Evolutionary conservation across 2,797 vertebrate species (phyloP).

Genomic region (Peromyscus aztecus): DNA sequence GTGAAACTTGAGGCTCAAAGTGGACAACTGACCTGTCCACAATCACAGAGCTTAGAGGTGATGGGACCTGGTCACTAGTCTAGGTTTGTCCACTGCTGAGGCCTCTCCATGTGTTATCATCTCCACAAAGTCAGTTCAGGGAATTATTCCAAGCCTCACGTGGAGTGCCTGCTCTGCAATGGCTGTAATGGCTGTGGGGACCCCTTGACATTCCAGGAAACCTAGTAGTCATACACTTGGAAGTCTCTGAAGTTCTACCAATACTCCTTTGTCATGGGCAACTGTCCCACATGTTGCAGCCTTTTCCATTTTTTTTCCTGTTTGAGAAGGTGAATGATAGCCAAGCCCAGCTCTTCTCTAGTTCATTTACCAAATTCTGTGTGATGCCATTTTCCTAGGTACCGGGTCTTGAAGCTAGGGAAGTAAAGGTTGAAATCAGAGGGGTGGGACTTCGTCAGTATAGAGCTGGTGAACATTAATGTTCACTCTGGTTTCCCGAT

Average conservation of each 20-base stretch:
- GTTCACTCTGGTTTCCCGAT: not conserved
- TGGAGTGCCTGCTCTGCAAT: too few species aligned
- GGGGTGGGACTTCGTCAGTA: not conserved
- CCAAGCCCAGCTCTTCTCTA: not conserved
- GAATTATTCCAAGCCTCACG: fast-evolving
- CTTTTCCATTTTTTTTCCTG: not conserved
- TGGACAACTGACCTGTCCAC: not conserved
- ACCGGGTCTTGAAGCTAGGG: too few species aligned
- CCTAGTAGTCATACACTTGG: not conserved
- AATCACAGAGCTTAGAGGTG: not conserved
- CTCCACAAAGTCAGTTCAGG: not conserved
- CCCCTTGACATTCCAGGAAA: not conserved
- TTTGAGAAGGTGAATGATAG: not conserved
- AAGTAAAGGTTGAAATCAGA: not conserved
- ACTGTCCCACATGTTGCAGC: not conserved
- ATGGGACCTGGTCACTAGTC: not conserved
- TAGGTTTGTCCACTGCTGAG: not conserved
- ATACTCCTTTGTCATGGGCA: fast-evolving
- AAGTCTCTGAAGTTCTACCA: not conserved
- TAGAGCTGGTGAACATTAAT: not conserved
- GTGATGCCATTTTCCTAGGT: not conserved
- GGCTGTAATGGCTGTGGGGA: too few species aligned
- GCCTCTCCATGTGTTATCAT: not conserved
- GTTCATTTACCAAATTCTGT: not conserved
- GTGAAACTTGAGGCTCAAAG: not conserved